Base-by-base conservation (phyloP, 2,797 vertebrate species). In the Amazonetta brasiliensis region DNA sequence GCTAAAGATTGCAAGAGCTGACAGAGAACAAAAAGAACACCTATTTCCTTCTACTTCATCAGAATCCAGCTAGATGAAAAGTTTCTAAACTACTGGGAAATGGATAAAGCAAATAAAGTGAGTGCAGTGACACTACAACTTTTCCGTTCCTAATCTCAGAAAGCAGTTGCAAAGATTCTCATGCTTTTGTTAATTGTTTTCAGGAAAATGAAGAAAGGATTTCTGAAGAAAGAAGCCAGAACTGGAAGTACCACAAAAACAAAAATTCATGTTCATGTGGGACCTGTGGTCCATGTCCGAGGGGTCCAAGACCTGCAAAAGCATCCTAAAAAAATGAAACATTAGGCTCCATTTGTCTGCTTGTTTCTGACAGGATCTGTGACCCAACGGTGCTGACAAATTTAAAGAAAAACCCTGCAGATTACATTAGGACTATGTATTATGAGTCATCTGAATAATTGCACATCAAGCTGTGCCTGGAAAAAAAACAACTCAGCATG, bases 391-490 rank as follows among this genome's bases (percentile, higher is more conserved):
- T 60, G 67, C 90, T 95, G 88, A 95, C 88, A 92, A 94, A 91
- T 79, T 92, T 56, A 81, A 83, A 94, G 86, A 39, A 80, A 80
- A 54, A 3, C 44, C 39, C 59, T 39, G 14, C 37, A 74, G 86
- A 90, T 90, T 81, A 94, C 90, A 90, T 95, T 87, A 92, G 77
- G 87, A 14, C 46, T 23, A 33, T 17, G 37, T 77, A 52, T 71
- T 89, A 90, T 94, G 95, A 97, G 39, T 96, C 94, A 96, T 54
- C 43, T 52, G 67, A 87, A 71, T 79, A 94, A 94, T 54, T 89
- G 67, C 60, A 31, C 6, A 89, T 81, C 75, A 95, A 90, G 84
- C 88, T 89, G 52, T 89, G 74, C 55, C 78, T 77, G 67, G 72
- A 91, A 88, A 71, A 90, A 94, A 41, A 54, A 22, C 15, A 30